A percentile compares a stretch with the other conserved stretches of the same genome.
These are phyloP conservation scores for Zenarchopterus dispar DNA, from an alignment of 2,797 vertebrate genomes.

Conservation along the genomic window DNA sequence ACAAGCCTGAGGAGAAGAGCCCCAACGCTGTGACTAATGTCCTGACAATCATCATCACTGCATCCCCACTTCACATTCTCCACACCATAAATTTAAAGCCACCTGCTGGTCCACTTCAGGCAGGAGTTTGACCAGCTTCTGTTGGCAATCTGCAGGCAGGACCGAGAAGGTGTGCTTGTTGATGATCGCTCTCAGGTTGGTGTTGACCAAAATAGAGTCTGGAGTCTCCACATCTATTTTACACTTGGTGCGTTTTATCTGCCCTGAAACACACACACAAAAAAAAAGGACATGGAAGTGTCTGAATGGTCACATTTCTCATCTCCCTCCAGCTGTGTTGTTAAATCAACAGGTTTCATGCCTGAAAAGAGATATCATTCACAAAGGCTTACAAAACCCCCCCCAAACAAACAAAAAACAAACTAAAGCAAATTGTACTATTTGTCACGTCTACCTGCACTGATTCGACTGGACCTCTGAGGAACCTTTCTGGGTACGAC, in stretches of 20 bases:
- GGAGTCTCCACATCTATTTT: slow-evolving; percentile 98
- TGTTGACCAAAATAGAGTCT: slow-evolving; percentile 98
- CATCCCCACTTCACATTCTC: not conserved
- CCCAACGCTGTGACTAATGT: slow-evolving; percentile 35
- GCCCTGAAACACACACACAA: slow-evolving; percentile 80
- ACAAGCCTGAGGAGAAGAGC: slow-evolving; percentile 84
- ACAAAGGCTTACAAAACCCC: too few species aligned
- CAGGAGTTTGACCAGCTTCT: slow-evolving; percentile 90
- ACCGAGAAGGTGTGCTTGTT: slow-evolving; percentile 96
- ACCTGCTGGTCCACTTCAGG: slow-evolving; percentile 96
- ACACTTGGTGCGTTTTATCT: slow-evolving; percentile 91
- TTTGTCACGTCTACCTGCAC: slow-evolving; percentile 84
- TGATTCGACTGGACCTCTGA: slow-evolving; percentile 90
- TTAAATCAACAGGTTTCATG: too few species aligned
- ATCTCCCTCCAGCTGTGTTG: too few species aligned
- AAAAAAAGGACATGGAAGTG: not conserved
- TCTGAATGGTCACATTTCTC: too few species aligned
- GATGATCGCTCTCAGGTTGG: slow-evolving; percentile 94
- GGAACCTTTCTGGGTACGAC: slow-evolving; percentile 87
- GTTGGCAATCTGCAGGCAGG: slow-evolving; percentile 90
- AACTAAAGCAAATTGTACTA: not conserved
- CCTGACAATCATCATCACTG: slow-evolving; percentile 16
- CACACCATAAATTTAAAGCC: slow-evolving; percentile 13
- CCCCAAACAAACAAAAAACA: not conserved
- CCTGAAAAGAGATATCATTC: too few species aligned